Conservation (phyloP, 2,888 invertebrate species). For the Pyrgus malvae region DNA sequence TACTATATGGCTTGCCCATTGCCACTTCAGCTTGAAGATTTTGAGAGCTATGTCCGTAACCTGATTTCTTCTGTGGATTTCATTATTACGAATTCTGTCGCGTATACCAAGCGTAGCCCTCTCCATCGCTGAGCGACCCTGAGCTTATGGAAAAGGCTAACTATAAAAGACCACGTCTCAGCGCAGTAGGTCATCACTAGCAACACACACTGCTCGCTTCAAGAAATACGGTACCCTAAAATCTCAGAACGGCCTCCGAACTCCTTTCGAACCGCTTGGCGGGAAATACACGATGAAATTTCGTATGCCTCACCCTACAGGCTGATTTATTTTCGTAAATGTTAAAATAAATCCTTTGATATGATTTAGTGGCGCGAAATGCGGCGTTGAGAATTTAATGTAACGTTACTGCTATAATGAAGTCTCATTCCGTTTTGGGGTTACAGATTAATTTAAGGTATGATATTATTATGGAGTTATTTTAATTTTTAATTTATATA, state of each 20-base stretch:
- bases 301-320: constrained; percentile 25
- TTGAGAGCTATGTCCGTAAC: too few species aligned
- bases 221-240: constrained; percentile 14
- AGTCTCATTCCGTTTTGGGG: constrained; percentile 10
- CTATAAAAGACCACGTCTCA: too few species aligned
- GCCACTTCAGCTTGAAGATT: too few species aligned
- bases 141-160: too few species aligned
- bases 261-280: constrained; percentile 42
- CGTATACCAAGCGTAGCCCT: too few species aligned
- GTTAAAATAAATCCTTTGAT: constrained; percentile 25
- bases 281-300: constrained; percentile 30
- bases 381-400: constrained; percentile 20
- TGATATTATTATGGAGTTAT: neutral
- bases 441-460: neutral
- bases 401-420: constrained; percentile 23
- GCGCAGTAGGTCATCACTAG: too few species aligned
- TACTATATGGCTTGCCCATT: too few species aligned
- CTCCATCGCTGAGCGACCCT: too few species aligned
- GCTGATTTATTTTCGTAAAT: constrained; percentile 22
- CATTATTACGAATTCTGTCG: too few species aligned
- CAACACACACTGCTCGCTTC: too few species aligned
- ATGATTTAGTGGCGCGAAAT: constrained; percentile 27
- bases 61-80: too few species aligned
- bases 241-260: constrained; percentile 32
- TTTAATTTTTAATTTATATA: neutral